These are phyloP conservation scores for Notechis scutatus DNA, from an alignment of 2,113 vertebrate species.

Conservation along the genomic window DNA sequence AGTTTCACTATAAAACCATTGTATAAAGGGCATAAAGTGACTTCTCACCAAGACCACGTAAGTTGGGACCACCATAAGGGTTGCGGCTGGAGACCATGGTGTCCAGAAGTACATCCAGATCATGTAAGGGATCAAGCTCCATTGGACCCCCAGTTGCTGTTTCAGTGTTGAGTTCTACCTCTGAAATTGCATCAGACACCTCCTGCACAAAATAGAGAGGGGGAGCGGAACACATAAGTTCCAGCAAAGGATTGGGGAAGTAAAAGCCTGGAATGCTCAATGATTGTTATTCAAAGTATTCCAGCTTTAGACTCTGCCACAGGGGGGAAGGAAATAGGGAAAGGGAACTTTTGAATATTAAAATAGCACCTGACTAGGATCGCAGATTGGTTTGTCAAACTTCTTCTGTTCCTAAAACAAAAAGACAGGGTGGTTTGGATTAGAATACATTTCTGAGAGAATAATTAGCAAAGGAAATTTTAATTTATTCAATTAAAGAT, in stretches of 20 bases:
- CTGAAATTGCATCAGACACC: conserved; percentile 66
- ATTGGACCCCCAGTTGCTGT: conserved; percentile 75
- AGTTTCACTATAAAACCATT: background rate
- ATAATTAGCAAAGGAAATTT: background rate
- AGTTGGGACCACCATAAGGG: conserved; percentile 79
- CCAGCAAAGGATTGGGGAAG: background rate
- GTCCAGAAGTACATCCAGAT: conserved; percentile 88
- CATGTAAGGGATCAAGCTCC: conserved; percentile 84
- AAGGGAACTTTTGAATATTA: background rate
- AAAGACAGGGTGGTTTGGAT: conserved; percentile 10
- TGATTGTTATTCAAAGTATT: background rate
- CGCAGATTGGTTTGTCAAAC: background rate
- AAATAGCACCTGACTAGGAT: background rate
- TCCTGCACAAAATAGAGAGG: conserved; percentile 54
- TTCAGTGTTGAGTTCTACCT: conserved; percentile 58
- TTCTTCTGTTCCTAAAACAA: conserved; percentile 6
- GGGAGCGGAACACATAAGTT: conserved; percentile 31
- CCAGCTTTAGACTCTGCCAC: background rate
- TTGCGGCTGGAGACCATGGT: conserved; percentile 88
- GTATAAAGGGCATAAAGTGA: background rate
- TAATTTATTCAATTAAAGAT: background rate
- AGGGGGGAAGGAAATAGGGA: background rate
- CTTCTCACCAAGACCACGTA: conserved; percentile 79
- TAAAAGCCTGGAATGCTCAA: background rate
- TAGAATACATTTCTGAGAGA: background rate